Percentiles rank a stretch among this genome's conserved stretches.
These are phyloP conservation scores for Deroplatys truncata DNA, from an alignment of 2,888 invertebrate species.

Conservation along the genomic window DNA sequence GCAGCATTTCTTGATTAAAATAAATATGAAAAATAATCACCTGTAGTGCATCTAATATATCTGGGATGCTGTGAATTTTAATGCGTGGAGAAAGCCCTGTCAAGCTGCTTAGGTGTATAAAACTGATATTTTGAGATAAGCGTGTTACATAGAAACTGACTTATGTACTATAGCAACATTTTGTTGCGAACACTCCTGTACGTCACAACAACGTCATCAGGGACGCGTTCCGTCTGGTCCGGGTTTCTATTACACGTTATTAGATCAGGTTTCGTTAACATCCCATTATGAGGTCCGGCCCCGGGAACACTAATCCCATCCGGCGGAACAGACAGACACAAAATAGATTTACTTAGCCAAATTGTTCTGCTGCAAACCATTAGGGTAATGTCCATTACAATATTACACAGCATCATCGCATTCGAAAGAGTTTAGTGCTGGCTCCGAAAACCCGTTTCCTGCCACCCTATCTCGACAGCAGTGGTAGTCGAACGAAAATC, in stretches of 20 bases:
- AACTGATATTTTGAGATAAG: too few species aligned
- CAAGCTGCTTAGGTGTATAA: too few species aligned
- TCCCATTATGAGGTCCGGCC: neutral
- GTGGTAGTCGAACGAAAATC: neutral
- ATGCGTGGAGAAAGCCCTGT: too few species aligned
- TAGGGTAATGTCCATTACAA: neutral
- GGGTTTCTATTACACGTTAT: constrained; percentile 1
- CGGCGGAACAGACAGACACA: neutral
- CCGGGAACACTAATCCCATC: neutral
- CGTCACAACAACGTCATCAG: neutral
- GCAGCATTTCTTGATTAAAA: too few species aligned
- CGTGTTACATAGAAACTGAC: too few species aligned
- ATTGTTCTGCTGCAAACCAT: neutral
- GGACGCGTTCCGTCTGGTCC: neutral
- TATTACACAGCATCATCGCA: neutral
- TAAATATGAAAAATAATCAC: too few species aligned
- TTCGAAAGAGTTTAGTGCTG: neutral
- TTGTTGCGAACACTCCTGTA: neutral
- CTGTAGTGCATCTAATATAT: too few species aligned
- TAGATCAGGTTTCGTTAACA: constrained; percentile 14
- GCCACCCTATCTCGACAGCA: neutral
- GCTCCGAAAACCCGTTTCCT: neutral
- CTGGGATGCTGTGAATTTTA: too few species aligned
- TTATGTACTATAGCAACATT: too few species aligned
- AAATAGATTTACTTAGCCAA: constrained; percentile 10